These are phyloP conservation scores for Ethmia dodecea DNA, from an alignment of 2,888 invertebrate species.

Conservation along the genomic window DNA sequence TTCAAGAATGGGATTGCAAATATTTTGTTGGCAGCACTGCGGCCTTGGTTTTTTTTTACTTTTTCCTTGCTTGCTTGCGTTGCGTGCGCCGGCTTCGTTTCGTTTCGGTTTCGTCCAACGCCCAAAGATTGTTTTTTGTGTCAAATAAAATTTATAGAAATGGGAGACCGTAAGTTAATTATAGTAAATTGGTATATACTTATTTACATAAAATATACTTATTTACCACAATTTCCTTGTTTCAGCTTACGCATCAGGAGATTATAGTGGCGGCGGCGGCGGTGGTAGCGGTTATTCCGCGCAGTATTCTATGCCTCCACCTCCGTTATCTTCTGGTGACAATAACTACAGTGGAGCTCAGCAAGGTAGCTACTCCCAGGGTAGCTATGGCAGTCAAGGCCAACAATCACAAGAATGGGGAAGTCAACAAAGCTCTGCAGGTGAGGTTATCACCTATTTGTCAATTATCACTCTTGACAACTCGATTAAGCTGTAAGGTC, in stretches of 20 bases:
- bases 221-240: slow-evolving; percentile 6
- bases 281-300: slow-evolving; percentile 52
- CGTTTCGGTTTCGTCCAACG: too few species aligned
- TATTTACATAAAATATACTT: neutral
- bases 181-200: neutral
- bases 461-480: too few species aligned
- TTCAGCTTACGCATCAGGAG: slow-evolving; percentile 54
- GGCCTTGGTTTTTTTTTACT: too few species aligned
- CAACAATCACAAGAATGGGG: slow-evolving; percentile 54
- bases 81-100: too few species aligned
- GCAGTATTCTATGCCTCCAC: slow-evolving; percentile 68
- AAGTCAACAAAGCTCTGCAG: slow-evolving; percentile 40
- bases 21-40: too few species aligned
- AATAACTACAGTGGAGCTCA: slow-evolving; percentile 49
- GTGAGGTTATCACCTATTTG: slow-evolving; percentile 33
- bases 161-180: slow-evolving; percentile 43
- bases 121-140: neutral
- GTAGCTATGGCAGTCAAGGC: slow-evolving; percentile 36
- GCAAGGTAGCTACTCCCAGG: slow-evolving; percentile 51
- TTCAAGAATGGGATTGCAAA: too few species aligned
- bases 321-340: slow-evolving; percentile 55
- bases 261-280: slow-evolving; percentile 48
- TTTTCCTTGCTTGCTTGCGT: too few species aligned
- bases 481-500: too few species aligned
- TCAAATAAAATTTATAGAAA: slow-evolving; percentile 7